A percentile compares a stretch with the other conserved stretches of the same genome.
These are phyloP conservation scores for Polyergus mexicanus DNA, from an alignment of 1,140 invertebrate genomes.

Conservation along the genomic window DNA sequence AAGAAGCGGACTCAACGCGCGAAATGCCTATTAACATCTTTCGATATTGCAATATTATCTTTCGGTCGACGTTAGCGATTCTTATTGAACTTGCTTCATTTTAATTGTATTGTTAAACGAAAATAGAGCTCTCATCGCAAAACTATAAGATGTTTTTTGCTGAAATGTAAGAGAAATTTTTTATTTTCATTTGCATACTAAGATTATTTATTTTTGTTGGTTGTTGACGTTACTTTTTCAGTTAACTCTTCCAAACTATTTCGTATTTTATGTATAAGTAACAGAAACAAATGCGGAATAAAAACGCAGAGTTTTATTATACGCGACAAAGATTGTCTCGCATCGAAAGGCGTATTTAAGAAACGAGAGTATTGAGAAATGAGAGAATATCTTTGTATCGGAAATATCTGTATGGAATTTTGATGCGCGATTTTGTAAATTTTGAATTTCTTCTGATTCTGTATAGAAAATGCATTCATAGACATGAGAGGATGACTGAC, in stretches of 20 bases:
- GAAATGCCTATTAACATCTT: slow-evolving; percentile 15
- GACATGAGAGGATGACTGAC: slow-evolving; percentile 14
- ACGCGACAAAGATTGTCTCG: neutral
- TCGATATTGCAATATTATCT: neutral
- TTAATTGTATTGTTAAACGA: neutral
- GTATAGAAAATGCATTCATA: slow-evolving; percentile 47
- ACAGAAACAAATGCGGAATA: neutral
- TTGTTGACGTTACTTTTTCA: neutral
- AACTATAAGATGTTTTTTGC: neutral
- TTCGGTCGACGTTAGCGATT: neutral
- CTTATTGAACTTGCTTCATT: neutral
- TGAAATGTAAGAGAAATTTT: neutral
- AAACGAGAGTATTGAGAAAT: neutral
- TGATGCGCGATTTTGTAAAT: slow-evolving; percentile 66
- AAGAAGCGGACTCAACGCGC: neutral
- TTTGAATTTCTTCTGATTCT: slow-evolving; percentile 51
- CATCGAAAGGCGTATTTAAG: slow-evolving; percentile 5
- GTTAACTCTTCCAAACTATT: neutral
- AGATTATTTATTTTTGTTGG: slow-evolving; percentile 2
- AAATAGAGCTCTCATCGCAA: neutral
- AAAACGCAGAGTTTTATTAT: slow-evolving; percentile 13
- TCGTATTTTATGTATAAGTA: neutral
- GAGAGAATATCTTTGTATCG: neutral
- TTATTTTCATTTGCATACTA: neutral
- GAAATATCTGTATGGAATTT: slow-evolving; percentile 58